Evolutionary conservation across 2,888 invertebrate species (phyloP).

Genomic region (Lochmaea crataegi): DNA sequence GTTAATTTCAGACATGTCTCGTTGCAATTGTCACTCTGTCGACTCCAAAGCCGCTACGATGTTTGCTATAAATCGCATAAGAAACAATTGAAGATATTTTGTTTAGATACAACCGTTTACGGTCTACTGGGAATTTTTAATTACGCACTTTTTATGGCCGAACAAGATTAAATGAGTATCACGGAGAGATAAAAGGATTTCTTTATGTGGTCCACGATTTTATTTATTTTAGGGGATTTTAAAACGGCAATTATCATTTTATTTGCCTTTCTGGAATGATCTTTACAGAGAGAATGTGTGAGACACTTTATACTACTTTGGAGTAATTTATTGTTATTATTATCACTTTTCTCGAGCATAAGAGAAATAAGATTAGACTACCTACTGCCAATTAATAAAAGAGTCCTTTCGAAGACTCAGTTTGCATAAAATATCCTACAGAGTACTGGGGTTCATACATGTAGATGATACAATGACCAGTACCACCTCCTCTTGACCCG

Average conservation of each 20-base stretch:
- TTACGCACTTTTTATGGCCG: slow-evolving; percentile 50
- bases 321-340: no score
- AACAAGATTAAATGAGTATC: slow-evolving; percentile 39
- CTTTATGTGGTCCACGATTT: slow-evolving; percentile 40
- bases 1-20: slow-evolving; percentile 60
- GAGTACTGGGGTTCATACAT: no score
- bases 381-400: no score
- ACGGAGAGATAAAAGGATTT: slow-evolving; percentile 42
- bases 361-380: no score
- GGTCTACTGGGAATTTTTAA: slow-evolving; percentile 55
- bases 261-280: neutral
- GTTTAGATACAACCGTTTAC: slow-evolving; percentile 54
- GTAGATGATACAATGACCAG: no score
- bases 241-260: slow-evolving; percentile 24
- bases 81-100: slow-evolving; percentile 57
- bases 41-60: slow-evolving; percentile 45
- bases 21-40: slow-evolving; percentile 59
- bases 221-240: slow-evolving; percentile 41
- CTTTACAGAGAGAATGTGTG: neutral
- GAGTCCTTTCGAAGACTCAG: no score
- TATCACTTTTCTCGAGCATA: no score
- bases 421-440: no score
- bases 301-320: no score
- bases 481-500: no score
- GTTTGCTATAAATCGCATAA: slow-evolving; percentile 53